Conservation (phyloP, 2,113 vertebrate species). For the Daubentonia madagascariensis region DNA sequence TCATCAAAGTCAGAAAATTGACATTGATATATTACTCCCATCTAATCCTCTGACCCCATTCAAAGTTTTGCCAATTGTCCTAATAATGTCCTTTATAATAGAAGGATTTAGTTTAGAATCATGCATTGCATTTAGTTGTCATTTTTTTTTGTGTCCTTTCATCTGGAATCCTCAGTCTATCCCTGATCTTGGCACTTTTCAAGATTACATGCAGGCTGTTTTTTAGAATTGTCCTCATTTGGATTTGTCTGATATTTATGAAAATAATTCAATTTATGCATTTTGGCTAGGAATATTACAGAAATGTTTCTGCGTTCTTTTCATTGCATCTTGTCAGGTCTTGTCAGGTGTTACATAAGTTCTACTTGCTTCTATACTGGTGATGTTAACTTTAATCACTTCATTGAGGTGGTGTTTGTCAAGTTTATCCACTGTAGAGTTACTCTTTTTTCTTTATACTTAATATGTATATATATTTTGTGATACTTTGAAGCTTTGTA, state of each 20-base stretch:
- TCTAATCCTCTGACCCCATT: background rate
- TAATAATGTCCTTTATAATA: background rate
- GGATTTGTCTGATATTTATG: conserved; percentile 5
- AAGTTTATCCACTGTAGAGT: background rate
- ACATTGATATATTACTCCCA: background rate
- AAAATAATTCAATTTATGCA: background rate
- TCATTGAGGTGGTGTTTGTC: background rate
- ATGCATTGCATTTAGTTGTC: background rate
- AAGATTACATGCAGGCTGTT: background rate
- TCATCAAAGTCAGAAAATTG: background rate
- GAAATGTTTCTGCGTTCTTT: background rate
- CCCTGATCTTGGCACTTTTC: background rate
- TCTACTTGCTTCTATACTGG: background rate
- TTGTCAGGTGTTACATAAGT: background rate
- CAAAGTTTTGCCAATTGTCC: background rate
- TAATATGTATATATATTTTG: background rate
- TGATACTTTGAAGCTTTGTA: background rate
- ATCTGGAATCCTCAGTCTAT: background rate
- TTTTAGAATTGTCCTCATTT: background rate
- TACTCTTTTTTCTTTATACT: background rate
- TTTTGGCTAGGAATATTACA: conserved; percentile 10
- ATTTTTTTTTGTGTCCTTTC: background rate
- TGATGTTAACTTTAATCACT: conserved; percentile 8
- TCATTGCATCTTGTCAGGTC: background rate
- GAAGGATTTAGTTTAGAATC: background rate